Conservation (phyloP, 2,113 vertebrate genomes). For the Nibea coibor region DNA sequence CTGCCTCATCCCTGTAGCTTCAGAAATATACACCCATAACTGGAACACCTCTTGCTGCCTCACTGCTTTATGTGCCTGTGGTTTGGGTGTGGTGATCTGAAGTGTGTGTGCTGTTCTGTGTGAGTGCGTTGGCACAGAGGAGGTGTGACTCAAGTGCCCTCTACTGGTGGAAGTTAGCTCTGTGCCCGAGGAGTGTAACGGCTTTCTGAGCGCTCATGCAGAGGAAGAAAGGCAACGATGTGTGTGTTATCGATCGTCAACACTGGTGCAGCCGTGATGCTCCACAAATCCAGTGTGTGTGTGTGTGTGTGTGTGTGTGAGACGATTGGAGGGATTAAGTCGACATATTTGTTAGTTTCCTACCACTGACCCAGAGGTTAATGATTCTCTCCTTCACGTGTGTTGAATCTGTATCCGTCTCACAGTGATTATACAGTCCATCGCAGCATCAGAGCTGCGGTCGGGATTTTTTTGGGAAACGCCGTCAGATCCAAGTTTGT, state of each 20-base stretch:
- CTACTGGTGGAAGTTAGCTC: constrained; percentile 66
- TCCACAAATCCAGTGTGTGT: background rate
- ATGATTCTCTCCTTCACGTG: background rate
- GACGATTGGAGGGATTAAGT: too few species aligned
- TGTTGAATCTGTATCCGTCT: background rate
- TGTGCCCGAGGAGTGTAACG: background rate
- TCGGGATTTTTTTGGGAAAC: background rate
- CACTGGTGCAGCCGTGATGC: background rate
- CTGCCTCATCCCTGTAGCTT: background rate
- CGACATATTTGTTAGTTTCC: too few species aligned
- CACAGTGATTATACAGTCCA: background rate
- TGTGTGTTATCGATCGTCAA: constrained; percentile 30
- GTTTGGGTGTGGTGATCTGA: constrained; percentile 65
- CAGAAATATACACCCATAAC: constrained; percentile 1
- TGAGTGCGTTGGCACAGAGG: constrained; percentile 18
- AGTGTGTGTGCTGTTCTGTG: constrained; percentile 12
- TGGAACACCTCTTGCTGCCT: constrained; percentile 1
- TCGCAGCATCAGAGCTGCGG: background rate
- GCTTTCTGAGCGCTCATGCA: constrained; percentile 26
- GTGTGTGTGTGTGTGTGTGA: background rate
- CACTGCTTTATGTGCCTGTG: constrained; percentile 37
- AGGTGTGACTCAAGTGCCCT: constrained; percentile 68
- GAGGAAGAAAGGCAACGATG: constrained; percentile 14
- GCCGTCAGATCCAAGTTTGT: background rate
- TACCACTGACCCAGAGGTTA: too few species aligned